Conservation (phyloP, 1,140 invertebrate species). For the Papilio polytes region DNA sequence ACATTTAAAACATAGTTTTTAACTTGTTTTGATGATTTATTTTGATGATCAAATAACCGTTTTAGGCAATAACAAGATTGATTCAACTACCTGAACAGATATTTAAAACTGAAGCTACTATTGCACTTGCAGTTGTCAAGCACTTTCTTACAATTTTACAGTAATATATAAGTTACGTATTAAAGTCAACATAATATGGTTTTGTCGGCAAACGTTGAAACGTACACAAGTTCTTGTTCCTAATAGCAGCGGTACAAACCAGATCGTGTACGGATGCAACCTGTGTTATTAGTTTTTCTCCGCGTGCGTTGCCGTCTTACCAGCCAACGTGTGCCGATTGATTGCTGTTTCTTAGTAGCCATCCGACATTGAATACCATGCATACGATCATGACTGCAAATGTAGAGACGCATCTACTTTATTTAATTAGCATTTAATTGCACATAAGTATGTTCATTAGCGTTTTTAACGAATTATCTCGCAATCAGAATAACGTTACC, state of each 20-base stretch:
- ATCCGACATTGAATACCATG: constrained; percentile 8
- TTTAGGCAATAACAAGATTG: not conserved
- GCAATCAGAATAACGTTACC: too few species aligned
- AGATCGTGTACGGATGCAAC: constrained; percentile 27
- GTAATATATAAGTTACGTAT: not conserved
- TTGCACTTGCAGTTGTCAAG: too few species aligned
- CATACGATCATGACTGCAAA: not conserved
- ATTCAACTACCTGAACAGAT: not conserved
- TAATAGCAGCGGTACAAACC: constrained; percentile 29
- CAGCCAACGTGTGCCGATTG: constrained; percentile 13
- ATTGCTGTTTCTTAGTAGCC: constrained; percentile 10
- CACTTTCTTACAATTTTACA: not conserved
- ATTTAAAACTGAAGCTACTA: not conserved
- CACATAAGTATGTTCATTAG: not conserved
- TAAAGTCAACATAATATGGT: not conserved
- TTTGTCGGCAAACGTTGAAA: not conserved
- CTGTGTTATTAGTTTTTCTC: constrained; percentile 27
- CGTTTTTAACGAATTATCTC: not conserved
- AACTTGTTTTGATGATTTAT: not conserved
- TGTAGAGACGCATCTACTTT: constrained; percentile 12
- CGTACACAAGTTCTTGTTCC: not conserved
- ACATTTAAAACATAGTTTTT: not conserved
- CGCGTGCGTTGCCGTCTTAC: constrained; percentile 7
- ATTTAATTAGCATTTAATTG: not conserved
- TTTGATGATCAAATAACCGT: not conserved